Percentiles rank a stretch among this genome's conserved stretches.
These are phyloP conservation scores for Pristionchus exspectatus DNA, from an alignment of 2,888 invertebrate genomes.

Conservation along the genomic window DNA sequence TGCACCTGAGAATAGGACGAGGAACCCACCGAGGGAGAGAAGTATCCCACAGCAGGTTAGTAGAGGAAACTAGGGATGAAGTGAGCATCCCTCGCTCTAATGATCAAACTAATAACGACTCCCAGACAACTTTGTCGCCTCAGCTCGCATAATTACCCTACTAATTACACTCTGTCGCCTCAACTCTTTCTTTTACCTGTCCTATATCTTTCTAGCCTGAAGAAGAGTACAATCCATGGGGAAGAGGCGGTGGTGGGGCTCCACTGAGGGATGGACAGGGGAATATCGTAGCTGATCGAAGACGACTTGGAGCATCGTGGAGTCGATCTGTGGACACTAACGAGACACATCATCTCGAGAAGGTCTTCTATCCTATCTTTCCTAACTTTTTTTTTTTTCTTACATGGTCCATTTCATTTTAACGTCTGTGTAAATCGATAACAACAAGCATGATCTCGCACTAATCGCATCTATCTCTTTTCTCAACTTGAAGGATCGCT, in stretches of 20 bases:
- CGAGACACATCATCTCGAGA: slow-evolving; percentile 56
- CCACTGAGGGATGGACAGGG: slow-evolving; percentile 61
- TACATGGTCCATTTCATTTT: not conserved
- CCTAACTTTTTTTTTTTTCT: not conserved
- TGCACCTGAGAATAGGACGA: not conserved
- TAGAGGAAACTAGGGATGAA: not conserved
- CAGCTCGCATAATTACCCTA: not conserved
- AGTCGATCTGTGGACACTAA: slow-evolving; percentile 58
- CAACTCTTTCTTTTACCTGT: not conserved
- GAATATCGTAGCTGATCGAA: slow-evolving; percentile 61
- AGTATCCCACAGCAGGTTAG: not conserved
- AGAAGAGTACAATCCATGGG: slow-evolving; percentile 60
- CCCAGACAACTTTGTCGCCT: not conserved
- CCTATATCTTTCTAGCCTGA: not conserved
- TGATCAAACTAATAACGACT: not conserved
- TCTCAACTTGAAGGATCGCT: slow-evolving; percentile 2
- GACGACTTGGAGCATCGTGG: slow-evolving; percentile 57
- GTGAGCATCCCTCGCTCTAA: not conserved
- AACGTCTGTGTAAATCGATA: not conserved
- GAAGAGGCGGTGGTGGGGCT: slow-evolving; percentile 61
- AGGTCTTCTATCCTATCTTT: slow-evolving; percentile 25
- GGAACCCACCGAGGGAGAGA: not conserved
- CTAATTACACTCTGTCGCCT: not conserved
- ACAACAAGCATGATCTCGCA: not conserved
- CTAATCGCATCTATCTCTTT: not conserved